phyloP scores from a whole-genome alignment of 2,113 vertebrate genomes.

The Nerophis ophidion region DNA sequence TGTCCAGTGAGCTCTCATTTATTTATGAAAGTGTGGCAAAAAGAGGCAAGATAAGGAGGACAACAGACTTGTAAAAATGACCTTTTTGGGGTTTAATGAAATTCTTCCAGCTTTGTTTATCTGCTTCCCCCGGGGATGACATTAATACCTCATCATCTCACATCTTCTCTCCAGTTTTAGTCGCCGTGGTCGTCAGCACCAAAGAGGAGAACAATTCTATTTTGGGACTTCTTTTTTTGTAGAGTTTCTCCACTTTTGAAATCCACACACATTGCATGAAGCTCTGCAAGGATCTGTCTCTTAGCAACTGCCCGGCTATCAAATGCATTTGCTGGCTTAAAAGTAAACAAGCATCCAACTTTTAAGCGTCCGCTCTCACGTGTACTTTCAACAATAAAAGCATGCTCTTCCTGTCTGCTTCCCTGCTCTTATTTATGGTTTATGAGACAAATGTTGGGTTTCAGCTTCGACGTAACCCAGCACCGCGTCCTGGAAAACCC shows the following conservation, averaged over 20 bases:
- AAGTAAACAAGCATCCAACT: background rate
- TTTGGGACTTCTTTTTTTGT: no score
- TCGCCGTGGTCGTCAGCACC: no score
- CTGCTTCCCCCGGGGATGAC: slow-evolving; percentile 14
- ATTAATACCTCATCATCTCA: slow-evolving; percentile 2
- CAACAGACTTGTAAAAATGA: background rate
- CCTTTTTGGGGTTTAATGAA: slow-evolving; percentile 19
- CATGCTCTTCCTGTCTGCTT: background rate
- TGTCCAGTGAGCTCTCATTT: background rate
- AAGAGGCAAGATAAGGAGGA: background rate
- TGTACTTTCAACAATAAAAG: background rate
- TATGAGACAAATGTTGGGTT: no score
- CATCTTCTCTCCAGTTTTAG: no score
- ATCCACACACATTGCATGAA: no score
- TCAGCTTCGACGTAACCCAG: no score
- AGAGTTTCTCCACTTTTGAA: no score
- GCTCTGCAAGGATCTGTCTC: no score
- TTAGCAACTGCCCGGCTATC: background rate
- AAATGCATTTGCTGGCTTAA: background rate
- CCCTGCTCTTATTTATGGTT: no score
- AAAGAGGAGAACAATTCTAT: no score
- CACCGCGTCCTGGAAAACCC: no score
- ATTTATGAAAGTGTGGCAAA: slow-evolving; percentile 1
- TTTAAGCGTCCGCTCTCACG: background rate
- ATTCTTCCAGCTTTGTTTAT: slow-evolving; percentile 24